Percentiles rank a stretch among this genome's conserved stretches.
These are phyloP conservation scores for Hypercompe scribonia DNA, from an alignment of 2,888 invertebrate species.

Conservation along the genomic window DNA sequence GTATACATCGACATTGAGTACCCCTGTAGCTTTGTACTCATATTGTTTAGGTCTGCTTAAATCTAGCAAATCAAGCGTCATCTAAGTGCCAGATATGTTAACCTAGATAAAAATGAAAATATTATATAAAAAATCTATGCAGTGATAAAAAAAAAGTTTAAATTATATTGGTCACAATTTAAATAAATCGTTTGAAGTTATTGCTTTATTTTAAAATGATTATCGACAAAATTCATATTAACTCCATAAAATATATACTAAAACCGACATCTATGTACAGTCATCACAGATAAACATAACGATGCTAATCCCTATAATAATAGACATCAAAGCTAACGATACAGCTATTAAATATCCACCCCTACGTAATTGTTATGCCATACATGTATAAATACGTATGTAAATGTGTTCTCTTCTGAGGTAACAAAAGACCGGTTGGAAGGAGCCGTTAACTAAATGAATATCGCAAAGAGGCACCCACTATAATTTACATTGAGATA, in stretches of 20 bases:
- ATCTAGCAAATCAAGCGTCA: too few species aligned
- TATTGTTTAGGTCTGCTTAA: too few species aligned
- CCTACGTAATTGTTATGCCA: conserved; percentile 27
- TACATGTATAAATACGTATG: conserved; percentile 23
- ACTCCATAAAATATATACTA: conserved; percentile 5
- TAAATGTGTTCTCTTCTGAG: conserved; percentile 69
- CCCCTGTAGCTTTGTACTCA: too few species aligned
- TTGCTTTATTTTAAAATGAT: too few species aligned
- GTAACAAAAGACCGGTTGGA: conserved; percentile 71
- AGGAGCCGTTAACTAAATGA: conserved; percentile 67
- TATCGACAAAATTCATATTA: too few species aligned
- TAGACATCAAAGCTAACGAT: conserved; percentile 48
- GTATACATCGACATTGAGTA: too few species aligned
- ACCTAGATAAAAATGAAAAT: too few species aligned
- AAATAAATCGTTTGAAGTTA: too few species aligned
- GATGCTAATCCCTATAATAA: conserved; percentile 51
- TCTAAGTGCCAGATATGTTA: too few species aligned
- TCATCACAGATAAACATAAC: conserved; percentile 39
- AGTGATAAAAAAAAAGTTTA: too few species aligned
- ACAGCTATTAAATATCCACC: conserved; percentile 37
- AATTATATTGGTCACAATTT: too few species aligned
- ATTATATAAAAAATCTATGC: background rate
- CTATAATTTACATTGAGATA: conserved; percentile 50
- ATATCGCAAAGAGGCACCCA: conserved; percentile 60
- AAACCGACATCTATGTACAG: conserved; percentile 19